A percentile compares a stretch with the other conserved stretches of the same genome.
Conservation (phyloP, 2,888 invertebrate genomes). For the Ophioninae sp. region DNA sequence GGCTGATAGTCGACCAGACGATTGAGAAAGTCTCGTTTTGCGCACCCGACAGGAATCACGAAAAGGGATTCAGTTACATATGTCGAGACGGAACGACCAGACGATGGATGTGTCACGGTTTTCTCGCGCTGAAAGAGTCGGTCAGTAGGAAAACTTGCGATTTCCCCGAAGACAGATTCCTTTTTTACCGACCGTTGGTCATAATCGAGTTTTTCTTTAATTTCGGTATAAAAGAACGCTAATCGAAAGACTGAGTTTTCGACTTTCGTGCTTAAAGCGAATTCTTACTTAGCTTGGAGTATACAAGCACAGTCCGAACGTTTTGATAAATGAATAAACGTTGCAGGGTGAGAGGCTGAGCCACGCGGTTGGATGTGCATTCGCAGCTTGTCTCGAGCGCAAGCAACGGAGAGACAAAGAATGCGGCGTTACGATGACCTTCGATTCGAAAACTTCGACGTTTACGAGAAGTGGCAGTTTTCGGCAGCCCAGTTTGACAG, state of each 20-base stretch:
- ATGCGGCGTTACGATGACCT: constrained; percentile 95
- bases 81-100: constrained; percentile 99
- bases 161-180: background rate
- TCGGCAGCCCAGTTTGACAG: constrained; percentile 91
- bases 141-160: constrained; percentile 79
- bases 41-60: constrained; percentile 98
- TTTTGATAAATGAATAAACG: background rate
- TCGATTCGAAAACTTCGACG: constrained; percentile 93
- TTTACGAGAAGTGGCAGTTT: constrained; percentile 97
- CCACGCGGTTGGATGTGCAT: constrained; percentile 99
- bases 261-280: background rate
- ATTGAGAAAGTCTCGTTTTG: constrained; percentile 99
- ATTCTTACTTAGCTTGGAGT: background rate
- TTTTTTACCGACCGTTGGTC: background rate
- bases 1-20: constrained; percentile 99
- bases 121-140: constrained; percentile 96
- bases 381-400: constrained; percentile 98
- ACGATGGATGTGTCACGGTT: constrained; percentile 99
- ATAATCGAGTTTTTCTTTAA: background rate
- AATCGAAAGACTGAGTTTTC: background rate
- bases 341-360: constrained; percentile 95
- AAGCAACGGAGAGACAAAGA: constrained; percentile 99
- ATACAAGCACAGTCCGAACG: background rate
- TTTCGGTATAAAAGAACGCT: background rate
- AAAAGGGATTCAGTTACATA: constrained; percentile 99